These are phyloP conservation scores for Crotalus viridis DNA, from an alignment of 2,113 vertebrate genomes.

Conservation along the genomic window DNA sequence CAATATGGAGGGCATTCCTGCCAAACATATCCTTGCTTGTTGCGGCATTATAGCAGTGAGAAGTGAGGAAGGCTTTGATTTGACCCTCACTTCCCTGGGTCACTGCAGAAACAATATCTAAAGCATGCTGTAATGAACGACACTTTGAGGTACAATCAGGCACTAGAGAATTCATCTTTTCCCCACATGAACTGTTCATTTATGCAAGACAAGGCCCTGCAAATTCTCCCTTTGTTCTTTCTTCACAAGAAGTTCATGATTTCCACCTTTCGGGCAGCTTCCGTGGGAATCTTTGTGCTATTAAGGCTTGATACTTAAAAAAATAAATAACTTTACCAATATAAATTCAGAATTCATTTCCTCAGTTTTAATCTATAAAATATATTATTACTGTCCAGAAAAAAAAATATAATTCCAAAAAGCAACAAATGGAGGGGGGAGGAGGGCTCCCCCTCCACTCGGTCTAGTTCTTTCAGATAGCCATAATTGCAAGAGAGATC, in stretches of 20 bases:
- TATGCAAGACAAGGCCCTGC: constrained; percentile 53
- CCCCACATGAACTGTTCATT: constrained; percentile 41
- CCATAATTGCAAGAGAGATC: constrained; percentile 95
- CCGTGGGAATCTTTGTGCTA: constrained; percentile 70
- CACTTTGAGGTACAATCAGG: constrained; percentile 90
- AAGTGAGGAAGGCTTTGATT: constrained; percentile 84
- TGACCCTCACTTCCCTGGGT: constrained; percentile 86
- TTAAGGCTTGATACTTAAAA: constrained; percentile 71
- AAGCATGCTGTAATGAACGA: constrained; percentile 86
- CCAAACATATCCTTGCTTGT: constrained; percentile 87
- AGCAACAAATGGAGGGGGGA: constrained; percentile 74
- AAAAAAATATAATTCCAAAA: constrained; percentile 60
- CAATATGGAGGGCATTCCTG: constrained; percentile 87
- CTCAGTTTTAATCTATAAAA: constrained; percentile 60
- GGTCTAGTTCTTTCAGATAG: constrained; percentile 78
- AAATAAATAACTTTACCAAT: constrained; percentile 78
- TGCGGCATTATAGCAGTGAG: constrained; percentile 87
- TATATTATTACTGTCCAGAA: constrained; percentile 64
- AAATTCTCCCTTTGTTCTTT: constrained; percentile 53
- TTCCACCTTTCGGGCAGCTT: constrained; percentile 69
- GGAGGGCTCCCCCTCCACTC: constrained; percentile 88
- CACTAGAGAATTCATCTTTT: constrained; percentile 81
- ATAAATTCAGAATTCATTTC: constrained; percentile 69
- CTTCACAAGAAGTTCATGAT: constrained; percentile 75
- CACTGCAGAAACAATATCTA: constrained; percentile 86